These are phyloP conservation scores for Apamea anceps DNA, from an alignment of 2,888 invertebrate genomes.

Conservation along the genomic window DNA sequence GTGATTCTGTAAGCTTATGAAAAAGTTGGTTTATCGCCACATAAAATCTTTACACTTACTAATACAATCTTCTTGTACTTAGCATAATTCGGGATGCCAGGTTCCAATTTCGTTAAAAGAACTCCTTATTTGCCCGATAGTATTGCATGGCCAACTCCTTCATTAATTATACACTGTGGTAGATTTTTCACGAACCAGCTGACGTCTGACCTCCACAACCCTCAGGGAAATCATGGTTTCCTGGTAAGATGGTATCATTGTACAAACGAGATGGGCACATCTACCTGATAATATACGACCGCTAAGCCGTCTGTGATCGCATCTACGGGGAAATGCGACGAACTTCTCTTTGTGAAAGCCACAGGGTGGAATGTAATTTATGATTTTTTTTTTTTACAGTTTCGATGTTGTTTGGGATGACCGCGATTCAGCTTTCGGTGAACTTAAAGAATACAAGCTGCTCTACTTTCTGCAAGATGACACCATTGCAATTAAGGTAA, in stretches of 20 bases:
- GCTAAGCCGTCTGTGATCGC: slow-evolving; percentile 23
- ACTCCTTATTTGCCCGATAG: slow-evolving; percentile 6
- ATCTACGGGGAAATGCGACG: slow-evolving; percentile 25
- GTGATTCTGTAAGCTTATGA: slow-evolving; percentile 35
- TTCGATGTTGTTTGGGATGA: slow-evolving; percentile 93
- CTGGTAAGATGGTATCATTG: slow-evolving; percentile 56
- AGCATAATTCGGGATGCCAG: background rate
- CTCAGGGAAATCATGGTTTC: slow-evolving; percentile 57
- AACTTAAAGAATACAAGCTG: slow-evolving; percentile 92
- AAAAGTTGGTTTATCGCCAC: slow-evolving; percentile 15
- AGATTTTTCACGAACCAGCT: slow-evolving; percentile 42
- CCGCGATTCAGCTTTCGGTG: slow-evolving; percentile 90
- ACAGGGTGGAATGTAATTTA: slow-evolving; percentile 22
- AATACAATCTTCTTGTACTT: slow-evolving; percentile 8
- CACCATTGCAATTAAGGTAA: slow-evolving; percentile 93
- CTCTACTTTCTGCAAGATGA: slow-evolving; percentile 95
- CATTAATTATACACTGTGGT: slow-evolving; percentile 48
- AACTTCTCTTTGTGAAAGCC: slow-evolving; percentile 7
- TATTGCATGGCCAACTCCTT: slow-evolving; percentile 24
- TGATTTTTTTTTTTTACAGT: slow-evolving; percentile 75
- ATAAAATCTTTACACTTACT: slow-evolving; percentile 22
- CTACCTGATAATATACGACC: slow-evolving; percentile 50
- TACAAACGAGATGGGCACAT: slow-evolving; percentile 38
- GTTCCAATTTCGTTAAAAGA: slow-evolving; percentile 22
- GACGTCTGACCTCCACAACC: slow-evolving; percentile 48